A percentile compares a stretch with the other conserved stretches of the same genome.
These are phyloP conservation scores for Drosophila yooni DNA, from an alignment of 2,888 invertebrate species.

Conservation along the genomic window DNA sequence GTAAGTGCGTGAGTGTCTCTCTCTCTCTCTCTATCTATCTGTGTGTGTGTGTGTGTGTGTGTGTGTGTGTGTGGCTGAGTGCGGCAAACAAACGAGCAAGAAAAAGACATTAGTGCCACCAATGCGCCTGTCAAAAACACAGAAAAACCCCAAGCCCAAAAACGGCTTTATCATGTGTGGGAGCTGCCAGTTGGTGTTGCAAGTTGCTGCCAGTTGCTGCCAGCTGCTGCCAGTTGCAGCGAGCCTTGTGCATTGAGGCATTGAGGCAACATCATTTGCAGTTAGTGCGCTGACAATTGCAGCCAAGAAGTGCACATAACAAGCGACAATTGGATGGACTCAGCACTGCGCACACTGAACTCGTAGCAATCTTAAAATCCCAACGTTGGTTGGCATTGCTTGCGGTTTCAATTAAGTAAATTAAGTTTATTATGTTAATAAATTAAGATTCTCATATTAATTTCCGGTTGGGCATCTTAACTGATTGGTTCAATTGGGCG, in stretches of 20 bases:
- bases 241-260: slow-evolving; percentile 52
- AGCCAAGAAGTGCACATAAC: slow-evolving; percentile 39
- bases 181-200: slow-evolving; percentile 19
- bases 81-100: slow-evolving; percentile 67
- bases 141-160: slow-evolving; percentile 24
- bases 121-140: slow-evolving; percentile 49
- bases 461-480: background rate
- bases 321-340: slow-evolving; percentile 62
- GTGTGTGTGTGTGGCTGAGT: slow-evolving; percentile 23
- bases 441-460: background rate
- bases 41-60: slow-evolving; percentile 13
- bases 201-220: background rate
- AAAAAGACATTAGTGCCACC: slow-evolving; percentile 68
- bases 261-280: slow-evolving; percentile 68
- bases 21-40: background rate
- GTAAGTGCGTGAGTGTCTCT: slow-evolving; percentile 7
- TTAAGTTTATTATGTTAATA: background rate
- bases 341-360: slow-evolving; percentile 34
- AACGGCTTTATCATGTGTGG: slow-evolving; percentile 27
- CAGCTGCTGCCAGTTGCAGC: slow-evolving; percentile 6
- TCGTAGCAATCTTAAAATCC: no score
- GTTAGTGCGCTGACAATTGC: slow-evolving; percentile 67
- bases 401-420: background rate
- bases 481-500: background rate
- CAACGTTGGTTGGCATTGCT: background rate